Conservation (phyloP, 2,797 vertebrate genomes). For the Sphenodon punctatus region DNA sequence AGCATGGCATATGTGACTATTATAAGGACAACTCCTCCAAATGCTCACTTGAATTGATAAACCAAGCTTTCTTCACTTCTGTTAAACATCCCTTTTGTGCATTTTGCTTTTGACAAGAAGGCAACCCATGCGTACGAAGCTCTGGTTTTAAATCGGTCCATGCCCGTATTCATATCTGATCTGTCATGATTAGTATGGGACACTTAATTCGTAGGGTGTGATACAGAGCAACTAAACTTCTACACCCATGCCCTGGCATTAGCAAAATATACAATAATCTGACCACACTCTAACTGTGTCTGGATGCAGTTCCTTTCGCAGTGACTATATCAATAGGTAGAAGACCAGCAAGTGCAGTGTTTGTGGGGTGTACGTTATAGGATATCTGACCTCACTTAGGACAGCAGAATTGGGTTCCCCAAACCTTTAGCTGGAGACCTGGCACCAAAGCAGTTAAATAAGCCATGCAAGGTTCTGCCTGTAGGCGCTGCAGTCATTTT, state of each 20-base stretch:
- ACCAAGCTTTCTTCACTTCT: accelerated
- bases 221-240: background rate
- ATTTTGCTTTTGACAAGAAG: accelerated
- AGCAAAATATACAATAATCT: accelerated
- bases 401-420: background rate
- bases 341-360: too few species aligned
- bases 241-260: background rate
- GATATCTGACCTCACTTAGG: background rate
- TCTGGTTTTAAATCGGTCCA: accelerated
- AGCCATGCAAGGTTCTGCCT: background rate
- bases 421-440: accelerated
- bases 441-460: background rate
- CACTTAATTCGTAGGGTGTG: background rate
- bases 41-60: background rate
- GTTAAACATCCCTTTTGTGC: accelerated
- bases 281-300: accelerated
- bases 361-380: accelerated
- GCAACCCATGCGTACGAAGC: background rate
- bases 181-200: background rate
- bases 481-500: background rate
- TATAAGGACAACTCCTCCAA: background rate
- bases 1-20: background rate
- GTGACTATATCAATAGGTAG: too few species aligned
- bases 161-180: background rate
- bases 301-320: too few species aligned